Evolutionary conservation across 2,113 vertebrate species (phyloP), one percentile per base, ranked within the genome.

Genomic region (Pseudonaja textilis): DNA sequence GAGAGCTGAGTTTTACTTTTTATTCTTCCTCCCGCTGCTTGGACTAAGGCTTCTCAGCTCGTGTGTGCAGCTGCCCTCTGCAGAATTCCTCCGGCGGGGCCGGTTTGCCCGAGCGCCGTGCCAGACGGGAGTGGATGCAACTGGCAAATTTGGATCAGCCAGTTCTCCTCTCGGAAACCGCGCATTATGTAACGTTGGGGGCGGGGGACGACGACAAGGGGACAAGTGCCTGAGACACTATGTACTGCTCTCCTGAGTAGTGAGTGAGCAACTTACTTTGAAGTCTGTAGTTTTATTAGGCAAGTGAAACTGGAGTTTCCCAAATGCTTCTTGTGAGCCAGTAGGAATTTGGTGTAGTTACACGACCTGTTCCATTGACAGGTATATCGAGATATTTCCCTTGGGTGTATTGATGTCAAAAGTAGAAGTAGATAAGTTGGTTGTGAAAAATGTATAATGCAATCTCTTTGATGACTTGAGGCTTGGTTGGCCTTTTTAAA

Each of bases 1-100:
- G n/a, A 18, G n/a, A 39, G 2, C 16, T 22, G 34, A 18, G 7
- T 81, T 69, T 69, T 64, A n/a, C 14, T 69, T 59, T 22, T 25
- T 57, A 57, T 22, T 55, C 20, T 16, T 5, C 5, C 2, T 5
- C 20, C 20, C 20, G 0, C 0, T 0, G 2, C 22, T 8, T 25
- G 22, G 22, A 18, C 18, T 56, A 22, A 56, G 26, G 64, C 12
- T n/a, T 12, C 29, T n/a, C 64, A 4, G 29, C 16, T 16, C n/a
- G 18, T 9, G 5, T 6, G 64, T 18, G 61, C 12, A 34, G 64
- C 64, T 34, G 64, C 64, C 64, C 64, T 69, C 12, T 18, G 29
- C 64, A 6, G 12, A 69, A n/a, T 69, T 69, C 14, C n/a, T 16
- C 64, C 14, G 2, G 29, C 64, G 29, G 61, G 64, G 14, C 64